A percentile compares a stretch with the other conserved stretches of the same genome.
phyloP scores from a whole-genome alignment of 2,797 vertebrate species.

The Dendrocincla fuliginosa region DNA sequence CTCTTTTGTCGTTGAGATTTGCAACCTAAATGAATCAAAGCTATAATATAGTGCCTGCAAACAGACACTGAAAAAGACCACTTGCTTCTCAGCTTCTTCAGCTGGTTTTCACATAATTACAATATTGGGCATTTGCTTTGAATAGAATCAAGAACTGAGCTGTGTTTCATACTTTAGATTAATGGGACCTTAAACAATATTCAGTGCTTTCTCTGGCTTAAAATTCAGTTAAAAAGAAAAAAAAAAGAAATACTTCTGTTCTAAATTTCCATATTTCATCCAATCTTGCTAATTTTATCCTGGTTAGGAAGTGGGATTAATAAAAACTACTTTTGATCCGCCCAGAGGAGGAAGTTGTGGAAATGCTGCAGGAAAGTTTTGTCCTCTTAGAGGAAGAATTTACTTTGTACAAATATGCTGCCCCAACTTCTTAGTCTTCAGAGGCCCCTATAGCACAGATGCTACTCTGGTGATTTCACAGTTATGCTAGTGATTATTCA shows the following conservation, averaged over 20 bases:
- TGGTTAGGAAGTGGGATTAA: constrained; percentile 51
- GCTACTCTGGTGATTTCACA: constrained; percentile 5
- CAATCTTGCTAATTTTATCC: constrained; percentile 44
- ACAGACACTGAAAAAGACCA: background rate
- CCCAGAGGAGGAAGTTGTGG: constrained; percentile 48
- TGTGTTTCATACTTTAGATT: background rate
- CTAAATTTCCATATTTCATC: constrained; percentile 34
- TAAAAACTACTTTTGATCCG: constrained; percentile 61
- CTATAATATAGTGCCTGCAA: background rate
- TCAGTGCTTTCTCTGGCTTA: background rate
- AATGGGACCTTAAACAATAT: background rate
- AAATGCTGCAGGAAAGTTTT: constrained; percentile 50
- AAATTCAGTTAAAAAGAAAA: background rate
- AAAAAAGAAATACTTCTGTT: background rate
- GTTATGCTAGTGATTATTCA: background rate
- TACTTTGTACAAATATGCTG: background rate
- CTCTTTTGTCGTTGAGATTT: background rate
- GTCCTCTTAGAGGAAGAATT: constrained; percentile 13
- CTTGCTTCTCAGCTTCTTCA: background rate
- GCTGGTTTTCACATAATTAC: background rate
- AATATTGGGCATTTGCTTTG: background rate
- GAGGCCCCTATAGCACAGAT: background rate
- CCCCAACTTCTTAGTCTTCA: background rate
- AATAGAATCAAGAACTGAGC: background rate
- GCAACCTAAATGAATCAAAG: background rate